Evolutionary conservation across 1,140 invertebrate genomes (phyloP).

Genomic region (Ooceraea biroi): DNA sequence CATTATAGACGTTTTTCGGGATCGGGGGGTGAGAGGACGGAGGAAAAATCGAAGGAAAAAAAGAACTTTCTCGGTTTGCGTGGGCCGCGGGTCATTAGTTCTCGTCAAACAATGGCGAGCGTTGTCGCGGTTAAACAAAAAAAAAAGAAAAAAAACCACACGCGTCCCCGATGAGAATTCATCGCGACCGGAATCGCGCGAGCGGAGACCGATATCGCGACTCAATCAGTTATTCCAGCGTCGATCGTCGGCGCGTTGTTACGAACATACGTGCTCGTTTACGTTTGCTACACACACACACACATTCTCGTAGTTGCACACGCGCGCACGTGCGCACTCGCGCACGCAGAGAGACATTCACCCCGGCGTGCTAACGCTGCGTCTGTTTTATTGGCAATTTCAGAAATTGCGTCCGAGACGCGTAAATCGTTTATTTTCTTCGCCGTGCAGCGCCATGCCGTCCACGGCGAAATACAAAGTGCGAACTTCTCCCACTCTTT

Average conservation of each 20-base stretch:
- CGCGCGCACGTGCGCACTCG: not conserved
- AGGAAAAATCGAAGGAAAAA: not conserved
- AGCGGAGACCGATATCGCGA: constrained; percentile 56
- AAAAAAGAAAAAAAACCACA: constrained; percentile 27
- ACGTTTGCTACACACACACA: constrained; percentile 37
- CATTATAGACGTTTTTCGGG: constrained; percentile 26
- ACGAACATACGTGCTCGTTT: constrained; percentile 52
- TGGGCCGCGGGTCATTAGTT: constrained; percentile 58
- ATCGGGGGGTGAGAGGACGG: not conserved
- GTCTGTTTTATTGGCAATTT: constrained; percentile 78
- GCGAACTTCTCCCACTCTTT: constrained; percentile 32
- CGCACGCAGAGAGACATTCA: constrained; percentile 39
- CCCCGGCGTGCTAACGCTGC: constrained; percentile 58
- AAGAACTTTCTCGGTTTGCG: constrained; percentile 24
- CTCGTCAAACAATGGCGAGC: constrained; percentile 38
- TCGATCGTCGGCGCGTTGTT: constrained; percentile 67
- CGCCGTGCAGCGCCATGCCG: constrained; percentile 23
- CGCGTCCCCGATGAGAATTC: constrained; percentile 45
- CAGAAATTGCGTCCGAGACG: constrained; percentile 71
- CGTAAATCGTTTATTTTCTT: constrained; percentile 72
- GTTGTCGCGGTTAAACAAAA: constrained; percentile 12
- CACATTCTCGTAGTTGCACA: too few relatives aligned
- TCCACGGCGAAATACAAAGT: constrained; percentile 48
- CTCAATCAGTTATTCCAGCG: constrained; percentile 70
- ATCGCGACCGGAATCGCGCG: constrained; percentile 34